These are phyloP conservation scores for Cacoxenus indagator DNA, from an alignment of 2,888 invertebrate genomes.

Conservation along the genomic window DNA sequence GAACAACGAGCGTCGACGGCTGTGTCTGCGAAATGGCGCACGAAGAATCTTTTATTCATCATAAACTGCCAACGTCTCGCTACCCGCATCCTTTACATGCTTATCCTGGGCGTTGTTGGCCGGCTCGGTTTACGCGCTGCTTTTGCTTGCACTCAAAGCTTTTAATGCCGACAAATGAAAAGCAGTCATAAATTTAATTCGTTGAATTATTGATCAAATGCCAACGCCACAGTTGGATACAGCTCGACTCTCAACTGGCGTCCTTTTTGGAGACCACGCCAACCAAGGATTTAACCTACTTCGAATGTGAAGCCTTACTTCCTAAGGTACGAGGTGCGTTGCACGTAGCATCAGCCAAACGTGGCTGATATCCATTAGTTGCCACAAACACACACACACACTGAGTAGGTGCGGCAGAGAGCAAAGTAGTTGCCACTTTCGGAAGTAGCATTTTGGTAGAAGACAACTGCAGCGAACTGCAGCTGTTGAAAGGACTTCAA, in stretches of 20 bases:
- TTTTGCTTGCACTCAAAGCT: slow-evolving; percentile 12
- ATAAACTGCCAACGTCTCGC: neutral
- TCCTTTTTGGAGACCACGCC: too few relatives aligned
- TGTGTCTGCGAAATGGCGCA: slow-evolving; percentile 1
- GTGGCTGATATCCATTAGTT: neutral
- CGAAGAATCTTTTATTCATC: slow-evolving; percentile 32
- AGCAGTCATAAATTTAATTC: slow-evolving; percentile 33
- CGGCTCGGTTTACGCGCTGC: neutral
- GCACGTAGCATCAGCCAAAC: too few relatives aligned
- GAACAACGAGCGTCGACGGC: too few relatives aligned
- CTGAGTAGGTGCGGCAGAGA: neutral
- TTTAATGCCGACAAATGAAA: slow-evolving; percentile 29
- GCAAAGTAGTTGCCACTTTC: neutral
- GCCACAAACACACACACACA: slow-evolving; percentile 25
- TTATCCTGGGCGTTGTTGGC: neutral
- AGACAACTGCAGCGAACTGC: too few relatives aligned
- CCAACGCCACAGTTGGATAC: neutral
- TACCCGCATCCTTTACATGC: neutral
- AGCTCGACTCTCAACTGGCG: too few relatives aligned
- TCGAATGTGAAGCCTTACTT: neutral
- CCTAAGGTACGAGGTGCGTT: neutral
- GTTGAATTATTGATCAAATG: slow-evolving; percentile 32
- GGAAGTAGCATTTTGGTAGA: too few relatives aligned
- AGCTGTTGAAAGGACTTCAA: neutral
- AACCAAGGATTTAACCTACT: too few relatives aligned